Evolutionary conservation across 2,113 vertebrate species (phyloP).

Genomic region (Callipepla californica): DNA sequence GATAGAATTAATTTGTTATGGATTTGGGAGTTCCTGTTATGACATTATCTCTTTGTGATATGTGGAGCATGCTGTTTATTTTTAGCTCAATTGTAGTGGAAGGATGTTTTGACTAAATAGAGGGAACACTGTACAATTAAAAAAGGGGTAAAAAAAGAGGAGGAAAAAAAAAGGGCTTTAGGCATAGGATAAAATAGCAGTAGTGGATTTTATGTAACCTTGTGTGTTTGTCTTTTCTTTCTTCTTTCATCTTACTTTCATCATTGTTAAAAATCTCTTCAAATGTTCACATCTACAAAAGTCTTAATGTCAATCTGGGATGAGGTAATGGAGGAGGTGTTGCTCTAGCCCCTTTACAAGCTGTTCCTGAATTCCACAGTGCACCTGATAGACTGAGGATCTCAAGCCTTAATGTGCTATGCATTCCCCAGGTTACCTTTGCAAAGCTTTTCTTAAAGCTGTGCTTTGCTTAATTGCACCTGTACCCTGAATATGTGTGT

Average conservation of each 20-base stretch:
- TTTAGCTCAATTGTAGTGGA: slow-evolving; percentile 45
- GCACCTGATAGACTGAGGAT: neutral
- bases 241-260: neutral
- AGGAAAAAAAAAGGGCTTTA: neutral
- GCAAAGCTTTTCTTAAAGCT: neutral
- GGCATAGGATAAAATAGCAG: neutral
- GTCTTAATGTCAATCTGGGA: neutral
- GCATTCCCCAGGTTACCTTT: neutral
- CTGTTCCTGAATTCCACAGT: neutral
- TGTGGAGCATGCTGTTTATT: slow-evolving; percentile 11
- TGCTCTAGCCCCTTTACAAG: neutral
- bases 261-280: neutral
- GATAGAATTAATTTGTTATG: slow-evolving; percentile 27
- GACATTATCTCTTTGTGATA: slow-evolving; percentile 54
- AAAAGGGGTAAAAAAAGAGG: neutral
- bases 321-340: neutral
- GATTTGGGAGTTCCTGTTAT: slow-evolving; percentile 58
- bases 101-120: slow-evolving; percentile 28
- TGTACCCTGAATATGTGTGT: neutral
- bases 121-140: neutral
- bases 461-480: neutral
- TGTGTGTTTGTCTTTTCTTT: neutral
- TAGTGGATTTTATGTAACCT: neutral
- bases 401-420: neutral
- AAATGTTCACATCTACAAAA: neutral